phyloP scores from a whole-genome alignment of 2,888 invertebrate species.

The Clusia tigrina region DNA sequence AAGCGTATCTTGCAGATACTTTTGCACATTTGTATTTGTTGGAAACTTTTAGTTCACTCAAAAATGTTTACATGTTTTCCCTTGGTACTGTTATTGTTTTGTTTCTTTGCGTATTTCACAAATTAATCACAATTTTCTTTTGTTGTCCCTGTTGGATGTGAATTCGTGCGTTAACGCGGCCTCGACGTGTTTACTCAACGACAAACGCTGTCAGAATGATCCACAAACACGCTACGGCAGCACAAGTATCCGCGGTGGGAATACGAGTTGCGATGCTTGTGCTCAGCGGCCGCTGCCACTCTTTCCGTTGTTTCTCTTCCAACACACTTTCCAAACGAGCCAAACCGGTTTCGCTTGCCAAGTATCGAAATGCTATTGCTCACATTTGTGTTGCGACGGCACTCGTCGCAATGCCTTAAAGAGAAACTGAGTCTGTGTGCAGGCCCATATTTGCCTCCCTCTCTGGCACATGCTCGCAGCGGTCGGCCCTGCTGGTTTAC shows the following conservation, averaged over 20 bases:
- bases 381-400: slow-evolving; percentile 3
- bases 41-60: slow-evolving; percentile 17
- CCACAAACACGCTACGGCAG: slow-evolving; percentile 46
- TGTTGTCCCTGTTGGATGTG: neutral
- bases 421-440: neutral
- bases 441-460: neutral
- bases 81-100: slow-evolving; percentile 12
- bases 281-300: slow-evolving; percentile 17
- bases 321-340: slow-evolving; percentile 29
- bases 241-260: slow-evolving; percentile 55
- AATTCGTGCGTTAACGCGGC: slow-evolving; percentile 47
- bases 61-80: slow-evolving; percentile 5
- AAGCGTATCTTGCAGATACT: too few relatives aligned
- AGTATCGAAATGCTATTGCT: slow-evolving; percentile 2
- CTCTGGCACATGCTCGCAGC: neutral
- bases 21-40: neutral
- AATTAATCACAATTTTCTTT: slow-evolving; percentile 1
- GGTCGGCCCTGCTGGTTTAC: neutral
- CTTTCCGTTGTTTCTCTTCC: slow-evolving; percentile 5
- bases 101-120: slow-evolving; percentile 4
- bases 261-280: slow-evolving; percentile 33
- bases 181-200: slow-evolving; percentile 60
- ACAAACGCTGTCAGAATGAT: slow-evolving; percentile 64
- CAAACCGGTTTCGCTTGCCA: slow-evolving; percentile 41
- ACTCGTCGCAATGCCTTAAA: neutral